phyloP scores from a whole-genome alignment of 2,113 vertebrate genomes.

The Percina caprodes region DNA sequence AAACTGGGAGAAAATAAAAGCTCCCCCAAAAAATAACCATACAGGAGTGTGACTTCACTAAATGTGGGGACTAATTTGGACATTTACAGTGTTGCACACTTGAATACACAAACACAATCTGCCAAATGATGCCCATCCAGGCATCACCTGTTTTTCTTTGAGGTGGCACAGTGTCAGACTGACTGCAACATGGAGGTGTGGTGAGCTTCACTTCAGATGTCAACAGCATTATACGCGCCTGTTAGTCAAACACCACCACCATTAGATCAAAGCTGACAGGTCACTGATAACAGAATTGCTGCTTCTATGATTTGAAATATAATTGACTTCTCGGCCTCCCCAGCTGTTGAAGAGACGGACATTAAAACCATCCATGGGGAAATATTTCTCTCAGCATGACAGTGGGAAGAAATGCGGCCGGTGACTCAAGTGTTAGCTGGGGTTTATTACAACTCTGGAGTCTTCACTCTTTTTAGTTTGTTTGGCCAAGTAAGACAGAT shows the following conservation, averaged over 20 bases:
- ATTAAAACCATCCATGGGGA: conserved; percentile 47
- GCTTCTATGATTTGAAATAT: conserved; percentile 48
- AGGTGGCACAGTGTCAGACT: not conserved
- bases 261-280: conserved; percentile 53
- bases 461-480: conserved; percentile 3
- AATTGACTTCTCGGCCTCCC: conserved; percentile 55
- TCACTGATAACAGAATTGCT: conserved; percentile 54
- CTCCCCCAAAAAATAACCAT: no score
- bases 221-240: conserved; percentile 33
- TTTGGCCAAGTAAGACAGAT: conserved; percentile 4
- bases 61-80: not conserved
- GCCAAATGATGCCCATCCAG: not conserved
- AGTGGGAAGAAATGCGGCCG: conserved; percentile 29
- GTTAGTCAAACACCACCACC: conserved; percentile 41
- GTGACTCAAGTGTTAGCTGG: not conserved
- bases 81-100: not conserved
- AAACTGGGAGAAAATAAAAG: not conserved
- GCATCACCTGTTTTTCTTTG: not conserved
- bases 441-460: conserved; percentile 12
- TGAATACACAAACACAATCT: not conserved
- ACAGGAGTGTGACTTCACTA: not conserved
- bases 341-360: conserved; percentile 38
- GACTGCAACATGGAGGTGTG: conserved; percentile 24
- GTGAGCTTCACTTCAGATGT: conserved; percentile 32
- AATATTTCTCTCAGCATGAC: conserved; percentile 42